Percentiles rank a stretch among this genome's conserved stretches.
These are phyloP conservation scores for Limnephilus auricula DNA, from an alignment of 2,888 invertebrate genomes.

Conservation along the genomic window DNA sequence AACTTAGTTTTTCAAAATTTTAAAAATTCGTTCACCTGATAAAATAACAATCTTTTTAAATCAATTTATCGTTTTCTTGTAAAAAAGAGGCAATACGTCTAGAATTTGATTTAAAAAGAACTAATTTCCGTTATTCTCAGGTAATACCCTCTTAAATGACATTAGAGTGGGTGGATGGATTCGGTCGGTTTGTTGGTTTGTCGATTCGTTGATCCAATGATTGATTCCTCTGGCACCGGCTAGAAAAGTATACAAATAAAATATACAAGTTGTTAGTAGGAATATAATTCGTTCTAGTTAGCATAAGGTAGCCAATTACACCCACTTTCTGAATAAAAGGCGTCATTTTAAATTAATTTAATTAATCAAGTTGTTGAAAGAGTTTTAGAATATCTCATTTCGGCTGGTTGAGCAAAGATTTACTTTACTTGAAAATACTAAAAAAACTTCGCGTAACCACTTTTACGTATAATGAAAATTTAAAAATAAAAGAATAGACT, in stretches of 20 bases:
- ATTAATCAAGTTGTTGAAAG: conserved; percentile 12
- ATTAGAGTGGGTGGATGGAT: neutral
- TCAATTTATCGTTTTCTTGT: no score
- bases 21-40: no score
- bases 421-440: neutral
- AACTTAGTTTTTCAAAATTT: no score
- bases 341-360: conserved; percentile 13
- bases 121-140: no score
- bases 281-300: conserved; percentile 44
- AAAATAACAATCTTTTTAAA: no score
- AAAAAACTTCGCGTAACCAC: no score
- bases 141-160: neutral
- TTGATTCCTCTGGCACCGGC: conserved; percentile 11
- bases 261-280: conserved; percentile 29
- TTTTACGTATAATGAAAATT: no score
- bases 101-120: no score
- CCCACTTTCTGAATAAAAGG: conserved; percentile 30
- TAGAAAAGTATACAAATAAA: conserved; percentile 19
- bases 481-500: no score
- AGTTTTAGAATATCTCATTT: neutral
- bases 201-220: conserved; percentile 36
- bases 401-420: neutral
- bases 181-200: conserved; percentile 13
- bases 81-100: no score
- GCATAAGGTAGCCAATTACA: conserved; percentile 40